Conservation (phyloP, 1,140 invertebrate genomes). For the Ectropis grisescens region DNA sequence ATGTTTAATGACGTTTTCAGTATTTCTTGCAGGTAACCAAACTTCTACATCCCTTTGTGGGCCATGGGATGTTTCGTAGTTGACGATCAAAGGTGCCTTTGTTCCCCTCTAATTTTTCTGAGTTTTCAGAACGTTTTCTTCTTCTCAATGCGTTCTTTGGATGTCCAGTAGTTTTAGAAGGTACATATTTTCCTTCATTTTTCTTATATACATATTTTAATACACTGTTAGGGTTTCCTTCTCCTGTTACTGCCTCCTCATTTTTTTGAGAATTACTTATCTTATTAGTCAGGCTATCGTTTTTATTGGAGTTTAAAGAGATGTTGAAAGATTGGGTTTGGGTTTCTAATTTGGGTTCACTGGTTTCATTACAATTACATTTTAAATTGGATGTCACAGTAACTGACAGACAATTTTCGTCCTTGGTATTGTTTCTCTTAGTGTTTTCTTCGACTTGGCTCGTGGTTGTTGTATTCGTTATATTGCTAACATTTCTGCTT, state of each 20-base stretch:
- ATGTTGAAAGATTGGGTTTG: background rate
- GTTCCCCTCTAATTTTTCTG: background rate
- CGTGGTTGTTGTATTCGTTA: too few species aligned
- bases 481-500: too few species aligned
- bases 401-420: too few species aligned
- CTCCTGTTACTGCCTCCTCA: too few species aligned
- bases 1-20: conserved; percentile 23
- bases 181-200: conserved; percentile 13
- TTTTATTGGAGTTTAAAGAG: background rate
- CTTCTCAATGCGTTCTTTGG: conserved; percentile 35
- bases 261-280: conserved; percentile 7
- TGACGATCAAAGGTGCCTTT: conserved; percentile 20
- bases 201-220: conserved; percentile 36
- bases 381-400: too few species aligned
- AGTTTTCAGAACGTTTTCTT: conserved; percentile 25
- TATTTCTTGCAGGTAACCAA: conserved; percentile 9
- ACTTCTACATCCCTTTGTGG: conserved; percentile 17
- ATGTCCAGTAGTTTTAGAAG: conserved; percentile 33
- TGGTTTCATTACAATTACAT: conserved; percentile 2
- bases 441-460: too few species aligned
- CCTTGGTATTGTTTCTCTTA: too few species aligned
- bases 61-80: conserved; percentile 32
- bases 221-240: conserved; percentile 17
- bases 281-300: background rate
- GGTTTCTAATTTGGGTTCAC: background rate